Base-by-base conservation (phyloP, 2,113 vertebrate species). In the Tapirus terrestris region DNA sequence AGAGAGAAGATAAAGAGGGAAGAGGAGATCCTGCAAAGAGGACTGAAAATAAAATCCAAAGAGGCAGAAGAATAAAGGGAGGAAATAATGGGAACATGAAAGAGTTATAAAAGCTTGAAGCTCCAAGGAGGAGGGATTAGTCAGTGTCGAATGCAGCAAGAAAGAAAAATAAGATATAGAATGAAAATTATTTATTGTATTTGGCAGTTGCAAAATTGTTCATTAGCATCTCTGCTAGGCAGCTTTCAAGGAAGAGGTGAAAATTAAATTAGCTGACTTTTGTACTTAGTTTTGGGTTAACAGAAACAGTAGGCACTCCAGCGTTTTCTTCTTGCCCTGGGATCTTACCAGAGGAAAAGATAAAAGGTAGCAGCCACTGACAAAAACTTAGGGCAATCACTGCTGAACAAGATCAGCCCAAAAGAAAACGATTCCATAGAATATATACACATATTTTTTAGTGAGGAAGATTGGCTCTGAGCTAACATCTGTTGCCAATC, bases 201-300 rank as follows among this genome's bases (percentile, higher is more conserved):
- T 77, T 72, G 67, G 20, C n/a, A 85, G 76, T 1, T 67, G 10
- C 23, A 95, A 93, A 93, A 45, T 21, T 93, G 63, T 87, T 80
- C 53, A 81, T 13, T 48, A 90, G 68, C 8, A 91, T 60, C 76
- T 94, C n/a, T 82, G 45, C 45, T 89, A 51, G n/a, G 92, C 65
- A 20, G 51, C 56, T 91, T 90, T 45, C 36, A 95, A 84, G 63
- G 23, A 96, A 87, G 43, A 89, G 45, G 29, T 88, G 58, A 91
- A 94, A 85, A 94, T 84, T 84, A 94, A 96, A 96, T 89, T 79
- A 94, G 45, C 4, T 89, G 45, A 92, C n/a, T 96, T 94, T 90
- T 90, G 20, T 86, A 72, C 21, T 86, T 65, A 87, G 29, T 81
- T 94, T 36, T 67, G 75, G 2, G 36, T 89, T 83, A 89, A 89